A percentile compares a stretch with the other conserved stretches of the same genome.
Evolutionary conservation across 2,113 vertebrate genomes (phyloP).

Genomic region (Xiphophorus hellerii): DNA sequence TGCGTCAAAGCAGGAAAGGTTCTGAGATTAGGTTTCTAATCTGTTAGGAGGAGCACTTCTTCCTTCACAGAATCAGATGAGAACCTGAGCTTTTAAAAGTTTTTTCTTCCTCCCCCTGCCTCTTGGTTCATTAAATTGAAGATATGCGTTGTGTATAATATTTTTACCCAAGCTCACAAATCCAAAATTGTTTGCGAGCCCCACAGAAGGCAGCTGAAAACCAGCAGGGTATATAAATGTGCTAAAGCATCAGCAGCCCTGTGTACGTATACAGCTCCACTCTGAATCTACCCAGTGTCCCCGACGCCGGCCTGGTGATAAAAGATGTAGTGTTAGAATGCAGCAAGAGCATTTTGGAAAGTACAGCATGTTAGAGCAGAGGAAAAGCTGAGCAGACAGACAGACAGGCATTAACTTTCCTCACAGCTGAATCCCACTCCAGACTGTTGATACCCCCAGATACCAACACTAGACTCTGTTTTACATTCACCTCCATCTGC

Average conservation of each 20-base stretch:
- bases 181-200: slow-evolving; percentile 42
- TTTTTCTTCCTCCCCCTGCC: slow-evolving; percentile 4
- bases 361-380: slow-evolving; percentile 64
- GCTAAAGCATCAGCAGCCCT: slow-evolving; percentile 33
- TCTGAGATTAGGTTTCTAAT: slow-evolving; percentile 68
- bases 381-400: slow-evolving; percentile 69
- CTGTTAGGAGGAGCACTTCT: slow-evolving; percentile 48
- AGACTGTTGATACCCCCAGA: slow-evolving; percentile 81
- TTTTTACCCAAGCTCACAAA: slow-evolving; percentile 32
- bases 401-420: slow-evolving; percentile 73
- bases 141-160: slow-evolving; percentile 35
- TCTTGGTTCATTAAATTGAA: slow-evolving; percentile 46
- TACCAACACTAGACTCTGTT: slow-evolving; percentile 77
- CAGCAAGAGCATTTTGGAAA: slow-evolving; percentile 69
- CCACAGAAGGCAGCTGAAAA: slow-evolving; percentile 31
- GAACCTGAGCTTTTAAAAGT: slow-evolving; percentile 39
- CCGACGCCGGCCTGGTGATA: slow-evolving; percentile 51
- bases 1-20: slow-evolving; percentile 55
- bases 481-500: slow-evolving; percentile 84
- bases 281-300: slow-evolving; percentile 35
- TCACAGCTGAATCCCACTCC: slow-evolving; percentile 67
- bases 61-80: slow-evolving; percentile 42
- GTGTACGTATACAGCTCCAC: slow-evolving; percentile 2
- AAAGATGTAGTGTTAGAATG: slow-evolving; percentile 68
- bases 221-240: slow-evolving; percentile 34